A percentile compares a stretch with the other conserved stretches of the same genome.
phyloP scores from a whole-genome alignment of 2,113 vertebrate species.

The Dasyurus viverrinus region DNA sequence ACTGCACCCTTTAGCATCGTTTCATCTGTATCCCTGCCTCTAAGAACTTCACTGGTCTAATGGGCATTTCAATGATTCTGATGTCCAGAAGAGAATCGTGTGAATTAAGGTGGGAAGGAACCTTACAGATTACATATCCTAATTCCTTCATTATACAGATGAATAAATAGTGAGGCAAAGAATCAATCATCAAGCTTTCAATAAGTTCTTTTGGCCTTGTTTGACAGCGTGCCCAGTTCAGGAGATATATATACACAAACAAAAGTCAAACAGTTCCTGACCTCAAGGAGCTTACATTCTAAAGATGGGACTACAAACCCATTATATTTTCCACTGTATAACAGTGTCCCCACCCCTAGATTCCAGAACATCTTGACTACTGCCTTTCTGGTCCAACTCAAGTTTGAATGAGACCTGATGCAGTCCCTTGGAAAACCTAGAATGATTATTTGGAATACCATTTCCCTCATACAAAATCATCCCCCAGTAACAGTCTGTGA shows the following conservation, averaged over 20 bases:
- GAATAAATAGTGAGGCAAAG: background rate
- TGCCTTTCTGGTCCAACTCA: background rate
- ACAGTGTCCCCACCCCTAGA: background rate
- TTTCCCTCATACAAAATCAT: conserved; percentile 27
- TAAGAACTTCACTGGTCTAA: background rate
- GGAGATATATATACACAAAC: background rate
- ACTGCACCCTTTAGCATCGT: background rate
- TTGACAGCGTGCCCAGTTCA: background rate
- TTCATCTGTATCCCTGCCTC: background rate
- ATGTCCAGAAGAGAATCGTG: background rate
- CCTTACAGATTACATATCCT: background rate
- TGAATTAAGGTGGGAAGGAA: background rate
- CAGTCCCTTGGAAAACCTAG: conserved; percentile 12
- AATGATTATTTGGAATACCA: background rate
- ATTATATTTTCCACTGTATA: background rate
- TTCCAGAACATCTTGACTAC: background rate
- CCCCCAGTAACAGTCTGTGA: background rate
- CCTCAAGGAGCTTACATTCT: background rate
- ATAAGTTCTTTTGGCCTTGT: background rate
- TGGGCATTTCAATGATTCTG: background rate
- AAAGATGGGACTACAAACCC: background rate
- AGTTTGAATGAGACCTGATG: background rate
- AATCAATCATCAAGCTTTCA: background rate
- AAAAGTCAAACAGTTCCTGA: background rate
- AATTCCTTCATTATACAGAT: background rate